Conservation (phyloP, 2,797 vertebrate genomes). For the Paguma larvata region DNA sequence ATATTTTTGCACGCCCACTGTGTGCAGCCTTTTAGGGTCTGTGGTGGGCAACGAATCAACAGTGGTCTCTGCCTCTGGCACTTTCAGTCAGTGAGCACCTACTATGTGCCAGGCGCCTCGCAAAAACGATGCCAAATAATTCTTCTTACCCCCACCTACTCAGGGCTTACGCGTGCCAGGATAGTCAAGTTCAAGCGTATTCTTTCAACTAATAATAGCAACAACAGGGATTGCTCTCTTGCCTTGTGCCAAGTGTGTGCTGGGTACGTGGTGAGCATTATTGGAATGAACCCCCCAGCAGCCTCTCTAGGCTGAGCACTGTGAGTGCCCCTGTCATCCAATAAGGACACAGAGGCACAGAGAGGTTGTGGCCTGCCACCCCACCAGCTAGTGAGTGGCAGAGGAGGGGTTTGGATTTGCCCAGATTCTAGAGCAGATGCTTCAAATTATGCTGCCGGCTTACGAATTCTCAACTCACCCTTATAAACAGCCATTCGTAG, state of each 20-base stretch:
- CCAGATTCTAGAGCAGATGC: background rate
- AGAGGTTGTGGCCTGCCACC: background rate
- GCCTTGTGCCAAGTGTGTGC: rapidly evolving
- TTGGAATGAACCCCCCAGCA: background rate
- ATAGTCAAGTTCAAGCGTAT: background rate
- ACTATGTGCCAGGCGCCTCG: background rate
- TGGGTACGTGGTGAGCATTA: background rate
- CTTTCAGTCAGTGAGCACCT: background rate
- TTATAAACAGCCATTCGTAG: background rate
- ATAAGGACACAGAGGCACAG: background rate
- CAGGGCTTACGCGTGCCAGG: background rate
- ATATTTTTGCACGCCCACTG: background rate
- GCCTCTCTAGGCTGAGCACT: background rate
- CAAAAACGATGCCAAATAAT: background rate
- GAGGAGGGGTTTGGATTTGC: background rate
- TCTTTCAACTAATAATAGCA: background rate
- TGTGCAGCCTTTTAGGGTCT: background rate
- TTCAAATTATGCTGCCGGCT: background rate
- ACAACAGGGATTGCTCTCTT: background rate
- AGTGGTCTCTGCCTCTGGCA: background rate
- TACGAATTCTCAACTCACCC: background rate
- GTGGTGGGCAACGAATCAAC: no score
- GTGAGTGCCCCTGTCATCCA: background rate
- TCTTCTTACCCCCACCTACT: background rate
- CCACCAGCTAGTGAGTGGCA: background rate